phyloP scores from a whole-genome alignment of 2,797 vertebrate genomes.

The Crax fasciolata region DNA sequence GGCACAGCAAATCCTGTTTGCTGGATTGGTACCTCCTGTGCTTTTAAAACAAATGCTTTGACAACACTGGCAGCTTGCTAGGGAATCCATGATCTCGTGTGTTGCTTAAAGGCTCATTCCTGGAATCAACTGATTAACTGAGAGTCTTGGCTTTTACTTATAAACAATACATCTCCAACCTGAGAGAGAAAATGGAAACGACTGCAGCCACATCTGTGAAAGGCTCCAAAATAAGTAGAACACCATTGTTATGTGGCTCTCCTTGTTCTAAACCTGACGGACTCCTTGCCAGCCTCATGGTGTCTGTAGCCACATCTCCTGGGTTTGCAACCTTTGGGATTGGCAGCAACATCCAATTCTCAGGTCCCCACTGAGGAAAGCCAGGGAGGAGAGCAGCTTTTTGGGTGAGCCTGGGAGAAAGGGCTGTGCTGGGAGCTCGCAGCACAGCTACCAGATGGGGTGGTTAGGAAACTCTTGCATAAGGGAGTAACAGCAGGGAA shows the following conservation, averaged over 20 bases:
- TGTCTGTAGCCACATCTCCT: slow-evolving; percentile 14
- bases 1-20: background rate
- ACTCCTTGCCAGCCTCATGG: slow-evolving; percentile 11
- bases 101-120: slow-evolving; percentile 29
- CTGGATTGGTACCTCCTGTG: background rate
- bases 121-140: slow-evolving; percentile 51
- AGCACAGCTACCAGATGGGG: slow-evolving; percentile 46
- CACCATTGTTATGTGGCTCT: background rate
- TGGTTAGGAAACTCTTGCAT: slow-evolving; percentile 47
- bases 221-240: slow-evolving; percentile 16
- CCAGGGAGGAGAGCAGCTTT: background rate
- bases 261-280: slow-evolving; percentile 39
- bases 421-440: background rate
- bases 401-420: background rate
- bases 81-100: slow-evolving; percentile 17
- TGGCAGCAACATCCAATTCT: slow-evolving; percentile 51
- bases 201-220: slow-evolving; percentile 29
- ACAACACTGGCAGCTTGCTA: background rate
- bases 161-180: background rate
- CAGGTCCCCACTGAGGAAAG: background rate
- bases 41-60: background rate
- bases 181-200: slow-evolving; percentile 15
- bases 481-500: slow-evolving; percentile 55
- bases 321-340: background rate
- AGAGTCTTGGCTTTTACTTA: slow-evolving; percentile 45